Percentiles rank a stretch among this genome's conserved stretches.
Evolutionary conservation across 2,888 invertebrate species (phyloP).

Genomic region (Dryococelus australis): DNA sequence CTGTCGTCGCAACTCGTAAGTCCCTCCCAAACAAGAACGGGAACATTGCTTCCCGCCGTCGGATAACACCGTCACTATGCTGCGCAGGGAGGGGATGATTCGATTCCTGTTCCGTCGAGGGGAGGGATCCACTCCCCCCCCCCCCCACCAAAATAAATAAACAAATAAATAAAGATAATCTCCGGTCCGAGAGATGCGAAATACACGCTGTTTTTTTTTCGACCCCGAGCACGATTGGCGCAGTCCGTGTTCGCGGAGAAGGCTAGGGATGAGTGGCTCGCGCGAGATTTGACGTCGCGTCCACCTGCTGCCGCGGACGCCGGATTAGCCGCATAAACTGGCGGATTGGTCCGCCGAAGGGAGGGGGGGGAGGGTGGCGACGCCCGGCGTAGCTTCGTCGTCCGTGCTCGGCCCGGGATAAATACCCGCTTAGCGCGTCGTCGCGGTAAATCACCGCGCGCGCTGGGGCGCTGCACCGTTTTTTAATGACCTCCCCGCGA

Average conservation of each 20-base stretch:
- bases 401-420: too few relatives aligned
- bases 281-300: not conserved
- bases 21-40: conserved; percentile 5
- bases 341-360: not conserved
- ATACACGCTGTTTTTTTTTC: not conserved
- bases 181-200: not conserved
- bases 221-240: too few relatives aligned
- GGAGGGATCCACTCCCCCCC: not conserved
- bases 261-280: not conserved
- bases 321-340: not conserved
- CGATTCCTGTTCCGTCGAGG: not conserved
- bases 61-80: not conserved
- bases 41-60: not conserved
- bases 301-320: not conserved
- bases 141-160: not conserved
- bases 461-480: too few relatives aligned
- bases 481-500: too few relatives aligned
- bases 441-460: too few relatives aligned
- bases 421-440: too few relatives aligned
- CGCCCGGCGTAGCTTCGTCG: too few relatives aligned
- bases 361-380: too few relatives aligned
- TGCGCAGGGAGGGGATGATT: not conserved
- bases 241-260: not conserved
- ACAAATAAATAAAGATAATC: conserved; percentile 16
- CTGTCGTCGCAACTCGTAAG: not conserved